Evolutionary conservation across 64 coral and sea anemone species (phyloP).

Genomic region (Porites lutea): DNA sequence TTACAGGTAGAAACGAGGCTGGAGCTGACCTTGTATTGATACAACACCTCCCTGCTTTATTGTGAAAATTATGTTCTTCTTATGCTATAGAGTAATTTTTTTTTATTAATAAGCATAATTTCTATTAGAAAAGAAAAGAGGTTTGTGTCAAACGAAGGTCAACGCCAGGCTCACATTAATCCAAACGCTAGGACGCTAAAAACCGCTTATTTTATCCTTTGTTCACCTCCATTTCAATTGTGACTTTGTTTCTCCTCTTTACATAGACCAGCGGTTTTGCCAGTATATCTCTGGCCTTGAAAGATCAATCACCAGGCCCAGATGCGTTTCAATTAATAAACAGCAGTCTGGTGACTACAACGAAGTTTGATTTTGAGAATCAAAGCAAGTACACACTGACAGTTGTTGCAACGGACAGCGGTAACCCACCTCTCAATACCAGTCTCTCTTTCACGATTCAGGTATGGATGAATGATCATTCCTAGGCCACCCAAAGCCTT

Average conservation of each 20-base stretch:
- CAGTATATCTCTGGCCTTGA: slow-evolving; percentile 13
- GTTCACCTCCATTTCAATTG: no score
- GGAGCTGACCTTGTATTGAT: no score
- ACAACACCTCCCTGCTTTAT: no score
- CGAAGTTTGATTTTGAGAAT: slow-evolving; percentile 49
- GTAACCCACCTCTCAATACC: slow-evolving; percentile 44
- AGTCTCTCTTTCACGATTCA: slow-evolving; percentile 27
- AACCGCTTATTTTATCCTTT: no score
- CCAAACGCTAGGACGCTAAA: neutral
- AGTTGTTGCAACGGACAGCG: slow-evolving; percentile 62
- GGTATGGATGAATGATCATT: neutral
- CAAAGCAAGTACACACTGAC: slow-evolving; percentile 27
- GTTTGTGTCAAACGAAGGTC: no score
- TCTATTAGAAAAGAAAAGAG: no score
- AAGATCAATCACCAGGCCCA: slow-evolving; percentile 23
- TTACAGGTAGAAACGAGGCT: no score
- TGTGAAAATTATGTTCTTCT: neutral
- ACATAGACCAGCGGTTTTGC: slow-evolving; percentile 9
- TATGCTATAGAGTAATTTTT: neutral
- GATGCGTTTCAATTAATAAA: neutral
- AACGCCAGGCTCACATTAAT: no score
- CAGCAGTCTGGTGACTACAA: slow-evolving; percentile 5
- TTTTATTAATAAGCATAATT: no score
- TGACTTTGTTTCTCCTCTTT: neutral
- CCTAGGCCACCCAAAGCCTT: no score